Conservation (phyloP, 2,888 invertebrate species). For the Aproaerema taeniolella region DNA sequence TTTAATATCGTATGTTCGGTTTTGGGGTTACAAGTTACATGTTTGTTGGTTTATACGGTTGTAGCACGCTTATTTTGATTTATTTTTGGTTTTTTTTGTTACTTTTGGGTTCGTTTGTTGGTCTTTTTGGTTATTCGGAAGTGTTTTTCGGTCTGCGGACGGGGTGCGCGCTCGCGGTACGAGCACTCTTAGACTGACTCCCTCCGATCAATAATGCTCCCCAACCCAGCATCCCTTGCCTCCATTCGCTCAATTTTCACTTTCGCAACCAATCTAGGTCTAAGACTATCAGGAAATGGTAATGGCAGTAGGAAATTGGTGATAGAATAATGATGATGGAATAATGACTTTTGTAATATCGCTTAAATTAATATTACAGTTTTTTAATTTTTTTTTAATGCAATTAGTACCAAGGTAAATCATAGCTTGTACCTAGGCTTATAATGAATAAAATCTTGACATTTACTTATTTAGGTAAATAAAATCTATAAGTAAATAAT, state of each 20-base stretch:
- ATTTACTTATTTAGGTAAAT: too few relatives aligned
- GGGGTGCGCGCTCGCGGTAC: constrained; percentile 68
- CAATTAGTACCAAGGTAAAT: too few relatives aligned
- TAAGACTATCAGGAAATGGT: too few relatives aligned
- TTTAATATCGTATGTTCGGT: constrained; percentile 1
- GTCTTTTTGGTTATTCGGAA: constrained; percentile 39
- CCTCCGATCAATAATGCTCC: constrained; percentile 78
- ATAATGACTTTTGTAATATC: too few relatives aligned
- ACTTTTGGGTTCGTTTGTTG: constrained; percentile 25
- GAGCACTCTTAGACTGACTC: constrained; percentile 72
- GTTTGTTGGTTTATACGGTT: constrained; percentile 1
- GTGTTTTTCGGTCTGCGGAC: constrained; percentile 60
- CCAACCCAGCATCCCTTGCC: constrained; percentile 74
- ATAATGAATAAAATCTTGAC: too few relatives aligned
- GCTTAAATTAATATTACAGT: too few relatives aligned
- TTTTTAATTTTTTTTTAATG: too few relatives aligned
- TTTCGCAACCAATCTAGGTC: constrained; percentile 3
- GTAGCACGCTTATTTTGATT: background rate
- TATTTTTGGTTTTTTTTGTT: constrained; percentile 23
- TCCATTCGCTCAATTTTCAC: constrained; percentile 6
- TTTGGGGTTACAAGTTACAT: constrained; percentile 1
- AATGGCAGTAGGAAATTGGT: too few relatives aligned
- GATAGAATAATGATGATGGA: too few relatives aligned
- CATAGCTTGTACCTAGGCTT: too few relatives aligned
- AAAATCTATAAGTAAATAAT: too few relatives aligned